Evolutionary conservation across 92 coral and sea anemone genomes (phyloP).

Genomic region (Heliopora coerulea): DNA sequence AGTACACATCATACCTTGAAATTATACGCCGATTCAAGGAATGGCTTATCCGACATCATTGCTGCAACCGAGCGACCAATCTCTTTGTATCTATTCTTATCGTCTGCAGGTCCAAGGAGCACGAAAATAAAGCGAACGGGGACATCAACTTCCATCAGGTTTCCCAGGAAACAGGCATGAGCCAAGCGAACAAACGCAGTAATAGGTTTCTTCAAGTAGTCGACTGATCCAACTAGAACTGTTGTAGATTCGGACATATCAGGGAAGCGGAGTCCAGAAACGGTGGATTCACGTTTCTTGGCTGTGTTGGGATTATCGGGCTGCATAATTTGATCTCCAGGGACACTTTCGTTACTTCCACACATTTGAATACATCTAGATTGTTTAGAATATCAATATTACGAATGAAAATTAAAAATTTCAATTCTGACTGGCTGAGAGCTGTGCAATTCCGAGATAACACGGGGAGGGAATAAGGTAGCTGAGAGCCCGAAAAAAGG

Average conservation of each 20-base stretch:
- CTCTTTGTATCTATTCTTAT: slow-evolving; percentile 66
- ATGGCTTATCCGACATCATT: slow-evolving; percentile 84
- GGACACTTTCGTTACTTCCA: not conserved
- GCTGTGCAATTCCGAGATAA: no score
- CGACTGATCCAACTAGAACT: slow-evolving; percentile 81
- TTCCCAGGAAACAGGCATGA: slow-evolving; percentile 77
- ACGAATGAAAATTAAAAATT: no score
- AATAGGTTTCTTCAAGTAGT: slow-evolving; percentile 53
- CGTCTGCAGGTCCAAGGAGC: slow-evolving; percentile 75
- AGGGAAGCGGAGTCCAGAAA: slow-evolving; percentile 49
- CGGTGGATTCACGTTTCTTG: slow-evolving; percentile 3
- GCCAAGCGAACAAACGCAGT: slow-evolving; percentile 85
- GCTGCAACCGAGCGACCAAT: slow-evolving; percentile 89
- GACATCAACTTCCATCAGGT: slow-evolving; percentile 81
- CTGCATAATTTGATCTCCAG: not conserved
- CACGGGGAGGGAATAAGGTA: no score
- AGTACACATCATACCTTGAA: slow-evolving; percentile 64
- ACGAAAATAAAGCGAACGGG: slow-evolving; percentile 89
- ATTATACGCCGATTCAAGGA: slow-evolving; percentile 70
- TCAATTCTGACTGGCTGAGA: no score
- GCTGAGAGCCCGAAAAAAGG: no score
- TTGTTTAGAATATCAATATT: no score
- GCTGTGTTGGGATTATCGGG: not conserved
- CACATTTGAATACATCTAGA: not conserved
- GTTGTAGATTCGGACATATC: slow-evolving; percentile 87